These are phyloP conservation scores for Charina bottae DNA, from an alignment of 2,113 vertebrate genomes.

Conservation along the genomic window DNA sequence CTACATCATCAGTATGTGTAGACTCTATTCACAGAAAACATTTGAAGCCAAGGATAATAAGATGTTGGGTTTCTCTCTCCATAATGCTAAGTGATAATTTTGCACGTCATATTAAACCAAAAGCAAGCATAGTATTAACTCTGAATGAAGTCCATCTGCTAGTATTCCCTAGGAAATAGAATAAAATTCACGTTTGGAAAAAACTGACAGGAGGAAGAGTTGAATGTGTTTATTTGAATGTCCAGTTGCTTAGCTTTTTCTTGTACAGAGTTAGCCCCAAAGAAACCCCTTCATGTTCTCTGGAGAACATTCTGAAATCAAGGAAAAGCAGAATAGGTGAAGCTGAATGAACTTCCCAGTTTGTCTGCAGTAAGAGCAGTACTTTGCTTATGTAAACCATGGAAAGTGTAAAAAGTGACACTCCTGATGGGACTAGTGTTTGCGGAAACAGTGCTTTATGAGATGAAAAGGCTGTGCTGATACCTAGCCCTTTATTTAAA, in stretches of 20 bases:
- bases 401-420: neutral
- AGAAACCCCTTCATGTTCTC: neutral
- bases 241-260: neutral
- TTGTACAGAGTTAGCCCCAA: neutral
- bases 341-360: neutral
- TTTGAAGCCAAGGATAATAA: neutral
- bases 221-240: neutral
- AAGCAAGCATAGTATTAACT: neutral
- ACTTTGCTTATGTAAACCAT: neutral
- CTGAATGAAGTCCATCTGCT: neutral
- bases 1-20: neutral
- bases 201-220: neutral
- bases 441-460: neutral
- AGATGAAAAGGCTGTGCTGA: neutral
- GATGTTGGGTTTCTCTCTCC: neutral
- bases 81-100: neutral
- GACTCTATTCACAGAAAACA: neutral
- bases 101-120: neutral
- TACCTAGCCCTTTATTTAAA: neutral
- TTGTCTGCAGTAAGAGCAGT: neutral
- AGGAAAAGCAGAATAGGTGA: too few relatives aligned
- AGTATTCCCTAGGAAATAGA: neutral
- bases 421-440: neutral
- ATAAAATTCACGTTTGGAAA: neutral
- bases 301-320: neutral